phyloP scores from a whole-genome alignment of 37 sponge, comb jelly and placozoan species.

The Hexactinellida sp. region DNA sequence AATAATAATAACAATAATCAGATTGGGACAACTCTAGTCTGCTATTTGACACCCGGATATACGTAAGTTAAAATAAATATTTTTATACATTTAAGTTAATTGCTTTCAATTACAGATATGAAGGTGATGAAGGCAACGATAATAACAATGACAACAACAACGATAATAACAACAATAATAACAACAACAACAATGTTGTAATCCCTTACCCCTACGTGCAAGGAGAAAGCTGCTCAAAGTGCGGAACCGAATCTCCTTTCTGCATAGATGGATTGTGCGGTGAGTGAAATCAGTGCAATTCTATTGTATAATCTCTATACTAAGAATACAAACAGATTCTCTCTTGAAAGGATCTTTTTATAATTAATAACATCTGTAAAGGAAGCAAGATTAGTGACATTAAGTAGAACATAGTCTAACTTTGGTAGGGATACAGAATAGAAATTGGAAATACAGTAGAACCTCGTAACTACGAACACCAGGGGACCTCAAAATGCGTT shows the following conservation, averaged over 20 bases:
- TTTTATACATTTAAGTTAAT: not conserved
- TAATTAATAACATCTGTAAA: no score
- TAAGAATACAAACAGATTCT: no score
- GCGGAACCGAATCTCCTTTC: not conserved
- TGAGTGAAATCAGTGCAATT: not conserved
- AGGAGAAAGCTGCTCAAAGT: constrained; percentile 4
- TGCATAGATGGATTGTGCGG: not conserved
- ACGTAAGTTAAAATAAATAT: not conserved
- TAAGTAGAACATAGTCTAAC: no score
- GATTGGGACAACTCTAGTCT: constrained; percentile 15
- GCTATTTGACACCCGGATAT: not conserved
- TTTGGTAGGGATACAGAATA: no score
- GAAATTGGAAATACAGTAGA: no score
- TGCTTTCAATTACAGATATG: not conserved
- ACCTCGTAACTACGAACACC: no score
- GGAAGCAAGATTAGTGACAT: no score
- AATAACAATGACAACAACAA: constrained; percentile 10
- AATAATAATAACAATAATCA: not conserved
- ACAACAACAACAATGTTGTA: not conserved
- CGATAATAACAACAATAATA: not conserved
- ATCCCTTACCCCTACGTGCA: not conserved
- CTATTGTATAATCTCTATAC: no score
- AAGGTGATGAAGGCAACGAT: not conserved
- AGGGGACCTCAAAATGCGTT: no score
- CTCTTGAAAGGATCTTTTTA: no score